Conservation (phyloP, 2,888 invertebrate genomes). For the Altica lythri region DNA sequence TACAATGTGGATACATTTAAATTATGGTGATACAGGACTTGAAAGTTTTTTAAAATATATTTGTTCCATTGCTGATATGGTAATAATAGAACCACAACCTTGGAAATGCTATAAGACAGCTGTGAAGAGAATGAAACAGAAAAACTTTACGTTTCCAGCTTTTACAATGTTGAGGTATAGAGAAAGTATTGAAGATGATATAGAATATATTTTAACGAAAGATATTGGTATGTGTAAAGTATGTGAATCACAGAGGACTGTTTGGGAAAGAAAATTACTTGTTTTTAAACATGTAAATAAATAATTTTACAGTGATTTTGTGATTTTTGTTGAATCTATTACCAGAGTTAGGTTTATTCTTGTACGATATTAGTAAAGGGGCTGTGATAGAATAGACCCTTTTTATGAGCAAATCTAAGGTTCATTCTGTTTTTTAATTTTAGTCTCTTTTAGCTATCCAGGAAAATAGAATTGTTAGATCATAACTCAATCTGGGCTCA, state of each 20-base stretch:
- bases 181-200: constrained; percentile 64
- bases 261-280: constrained; percentile 73
- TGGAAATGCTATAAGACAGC: constrained; percentile 85
- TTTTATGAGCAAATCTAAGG: no score
- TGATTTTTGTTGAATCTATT: no score
- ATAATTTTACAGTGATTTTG: no score
- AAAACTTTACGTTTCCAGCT: constrained; percentile 64
- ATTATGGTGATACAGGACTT: constrained; percentile 78
- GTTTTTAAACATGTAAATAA: constrained; percentile 60
- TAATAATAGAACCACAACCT: constrained; percentile 81
- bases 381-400: no score
- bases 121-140: constrained; percentile 70
- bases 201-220: constrained; percentile 62
- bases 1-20: constrained; percentile 91
- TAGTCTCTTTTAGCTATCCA: no score
- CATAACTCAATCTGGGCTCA: no score
- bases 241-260: constrained; percentile 64
- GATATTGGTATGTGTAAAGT: constrained; percentile 60
- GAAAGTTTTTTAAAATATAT: constrained; percentile 65
- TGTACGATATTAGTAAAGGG: no score
- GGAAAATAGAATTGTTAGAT: no score
- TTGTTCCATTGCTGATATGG: constrained; percentile 60
- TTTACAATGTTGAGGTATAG: constrained; percentile 66
- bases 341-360: no score
- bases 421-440: no score